These are phyloP conservation scores for Spheniscus mendiculus DNA, from an alignment of 2,113 vertebrate genomes.

Conservation along the genomic window DNA sequence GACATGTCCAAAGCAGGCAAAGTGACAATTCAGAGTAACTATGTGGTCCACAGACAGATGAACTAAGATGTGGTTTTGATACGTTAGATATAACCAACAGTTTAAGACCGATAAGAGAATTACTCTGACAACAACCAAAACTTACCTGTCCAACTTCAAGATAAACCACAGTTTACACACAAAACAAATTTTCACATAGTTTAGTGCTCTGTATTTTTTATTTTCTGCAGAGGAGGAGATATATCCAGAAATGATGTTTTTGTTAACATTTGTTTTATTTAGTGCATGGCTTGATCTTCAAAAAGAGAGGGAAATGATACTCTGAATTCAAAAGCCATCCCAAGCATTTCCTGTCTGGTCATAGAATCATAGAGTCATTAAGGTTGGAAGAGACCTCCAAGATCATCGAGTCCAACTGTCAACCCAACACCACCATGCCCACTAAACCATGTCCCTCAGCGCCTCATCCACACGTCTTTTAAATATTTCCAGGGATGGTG, in stretches of 20 bases:
- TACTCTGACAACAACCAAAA: background rate
- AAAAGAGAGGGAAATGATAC: background rate
- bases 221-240: background rate
- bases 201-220: background rate
- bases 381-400: too few species aligned
- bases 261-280: background rate
- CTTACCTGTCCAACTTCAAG: background rate
- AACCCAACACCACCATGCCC: too few species aligned
- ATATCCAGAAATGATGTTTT: rapidly evolving
- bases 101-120: background rate
- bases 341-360: background rate
- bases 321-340: background rate
- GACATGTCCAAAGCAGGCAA: background rate
- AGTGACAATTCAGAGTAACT: background rate
- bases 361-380: too few species aligned
- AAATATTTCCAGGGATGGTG: too few species aligned
- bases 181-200: background rate
- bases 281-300: background rate
- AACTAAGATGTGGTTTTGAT: background rate
- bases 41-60: background rate
- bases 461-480: too few species aligned
- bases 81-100: background rate
- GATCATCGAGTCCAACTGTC: too few species aligned
- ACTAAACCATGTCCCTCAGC: too few species aligned
- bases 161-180: background rate